A percentile compares a stretch with the other conserved stretches of the same genome.
Conservation (phyloP, 2,888 invertebrate species). For the Hirtodrosophila alboralis region DNA sequence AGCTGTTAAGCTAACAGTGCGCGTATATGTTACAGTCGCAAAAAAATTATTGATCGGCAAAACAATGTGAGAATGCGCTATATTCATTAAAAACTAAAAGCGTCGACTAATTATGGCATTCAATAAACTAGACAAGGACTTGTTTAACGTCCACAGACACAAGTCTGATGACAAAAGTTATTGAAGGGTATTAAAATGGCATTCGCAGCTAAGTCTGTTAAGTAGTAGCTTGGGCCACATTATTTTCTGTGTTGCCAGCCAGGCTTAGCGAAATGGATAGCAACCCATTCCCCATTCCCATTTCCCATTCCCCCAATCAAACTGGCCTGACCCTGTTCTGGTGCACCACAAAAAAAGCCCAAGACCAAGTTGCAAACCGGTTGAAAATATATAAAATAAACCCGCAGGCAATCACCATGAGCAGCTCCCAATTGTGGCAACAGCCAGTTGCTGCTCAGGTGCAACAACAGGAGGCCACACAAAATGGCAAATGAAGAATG, state of each 20-base stretch:
- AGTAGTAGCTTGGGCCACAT: conserved; percentile 35
- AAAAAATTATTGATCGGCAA: too few species aligned
- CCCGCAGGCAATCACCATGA: conserved; percentile 28
- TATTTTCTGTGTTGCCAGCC: background rate
- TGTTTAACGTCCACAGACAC: conserved; percentile 3
- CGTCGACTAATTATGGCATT: conserved; percentile 10
- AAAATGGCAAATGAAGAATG: conserved; percentile 41
- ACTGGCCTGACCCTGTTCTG: conserved; percentile 78
- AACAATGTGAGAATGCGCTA: background rate
- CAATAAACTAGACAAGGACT: conserved; percentile 4
- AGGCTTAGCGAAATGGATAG: conserved; percentile 31
- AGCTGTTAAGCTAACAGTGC: too few species aligned
- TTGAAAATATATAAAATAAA: conserved; percentile 29
- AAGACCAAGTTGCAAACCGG: conserved; percentile 59
- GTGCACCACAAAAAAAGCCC: conserved; percentile 51
- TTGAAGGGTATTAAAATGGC: conserved; percentile 44
- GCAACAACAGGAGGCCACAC: conserved; percentile 37
- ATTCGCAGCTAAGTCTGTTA: conserved; percentile 47
- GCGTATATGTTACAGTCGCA: too few species aligned
- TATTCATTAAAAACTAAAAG: conserved; percentile 5
- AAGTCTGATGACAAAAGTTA: conserved; percentile 20
- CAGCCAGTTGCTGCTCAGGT: conserved; percentile 60
- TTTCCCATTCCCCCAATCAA: conserved; percentile 44
- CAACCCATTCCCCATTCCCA: conserved; percentile 35
- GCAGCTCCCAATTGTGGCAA: conserved; percentile 31